Conservation (phyloP, 1,140 invertebrate genomes). For the Ladona fulva region DNA sequence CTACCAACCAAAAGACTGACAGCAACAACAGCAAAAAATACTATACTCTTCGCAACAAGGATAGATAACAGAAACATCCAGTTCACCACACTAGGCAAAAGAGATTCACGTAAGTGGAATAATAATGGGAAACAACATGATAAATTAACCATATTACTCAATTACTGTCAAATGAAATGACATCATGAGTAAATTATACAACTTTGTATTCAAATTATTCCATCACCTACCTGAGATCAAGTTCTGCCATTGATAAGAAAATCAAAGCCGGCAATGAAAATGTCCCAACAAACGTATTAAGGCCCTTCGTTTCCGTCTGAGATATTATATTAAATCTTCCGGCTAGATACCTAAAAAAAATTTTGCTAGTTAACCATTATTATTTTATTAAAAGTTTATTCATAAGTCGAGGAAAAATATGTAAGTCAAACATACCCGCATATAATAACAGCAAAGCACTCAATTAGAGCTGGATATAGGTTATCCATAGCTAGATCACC, state of each 20-base stretch:
- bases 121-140: no score
- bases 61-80: slow-evolving; percentile 84
- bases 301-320: slow-evolving; percentile 76
- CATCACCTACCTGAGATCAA: slow-evolving; percentile 63
- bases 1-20: slow-evolving; percentile 69
- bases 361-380: no score
- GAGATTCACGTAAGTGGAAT: no score
- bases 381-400: no score
- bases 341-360: slow-evolving; percentile 73
- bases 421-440: slow-evolving; percentile 56
- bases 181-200: no score
- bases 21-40: slow-evolving; percentile 75
- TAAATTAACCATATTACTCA: no score
- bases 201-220: no score
- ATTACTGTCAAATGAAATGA: no score
- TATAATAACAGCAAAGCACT: slow-evolving; percentile 86
- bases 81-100: slow-evolving; percentile 51
- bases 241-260: slow-evolving; percentile 77
- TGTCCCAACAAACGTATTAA: slow-evolving; percentile 87
- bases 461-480: slow-evolving; percentile 77
- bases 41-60: slow-evolving; percentile 70
- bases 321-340: slow-evolving; percentile 77
- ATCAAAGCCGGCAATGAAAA: slow-evolving; percentile 88
- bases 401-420: no score
- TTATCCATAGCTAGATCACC: slow-evolving; percentile 56